Percentiles rank a stretch among this genome's conserved stretches.
phyloP scores from a whole-genome alignment of 2,888 invertebrate species.

The Cantharis lateralis region DNA sequence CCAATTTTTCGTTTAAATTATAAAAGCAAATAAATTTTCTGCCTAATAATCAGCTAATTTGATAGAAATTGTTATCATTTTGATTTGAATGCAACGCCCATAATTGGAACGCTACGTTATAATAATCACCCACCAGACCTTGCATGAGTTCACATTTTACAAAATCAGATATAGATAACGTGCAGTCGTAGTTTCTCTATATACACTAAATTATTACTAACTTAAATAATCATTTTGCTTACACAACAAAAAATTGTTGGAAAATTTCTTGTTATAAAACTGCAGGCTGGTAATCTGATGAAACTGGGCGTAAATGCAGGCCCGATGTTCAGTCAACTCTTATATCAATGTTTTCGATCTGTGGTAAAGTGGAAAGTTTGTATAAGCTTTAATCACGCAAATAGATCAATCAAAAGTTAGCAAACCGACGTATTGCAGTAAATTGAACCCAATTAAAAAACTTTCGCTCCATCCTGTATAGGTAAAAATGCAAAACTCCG shows the following conservation, averaged over 20 bases:
- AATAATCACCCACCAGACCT: conserved; percentile 5
- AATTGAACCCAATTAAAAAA: background rate
- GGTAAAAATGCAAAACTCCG: background rate
- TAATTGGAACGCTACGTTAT: conserved; percentile 20
- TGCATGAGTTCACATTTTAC: conserved; percentile 15
- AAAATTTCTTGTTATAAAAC: background rate
- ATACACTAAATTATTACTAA: conserved; percentile 6
- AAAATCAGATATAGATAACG: conserved; percentile 14
- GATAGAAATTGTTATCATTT: conserved; percentile 21
- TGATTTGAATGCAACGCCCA: conserved; percentile 14
- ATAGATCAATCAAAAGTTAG: background rate
- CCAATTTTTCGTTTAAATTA: background rate
- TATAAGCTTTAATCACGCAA: background rate
- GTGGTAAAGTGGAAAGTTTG: background rate
- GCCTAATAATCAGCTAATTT: conserved; percentile 10
- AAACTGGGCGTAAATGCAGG: background rate
- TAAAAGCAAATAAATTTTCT: conserved; percentile 6
- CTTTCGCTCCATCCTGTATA: background rate
- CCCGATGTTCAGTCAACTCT: background rate
- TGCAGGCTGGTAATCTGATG: background rate
- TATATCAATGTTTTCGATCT: background rate
- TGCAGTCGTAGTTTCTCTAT: conserved; percentile 1
- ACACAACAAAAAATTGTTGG: background rate
- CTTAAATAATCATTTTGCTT: background rate
- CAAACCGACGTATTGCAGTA: background rate